These are phyloP conservation scores for Plemyria rubiginata DNA, from an alignment of 2,888 invertebrate species.

Conservation along the genomic window DNA sequence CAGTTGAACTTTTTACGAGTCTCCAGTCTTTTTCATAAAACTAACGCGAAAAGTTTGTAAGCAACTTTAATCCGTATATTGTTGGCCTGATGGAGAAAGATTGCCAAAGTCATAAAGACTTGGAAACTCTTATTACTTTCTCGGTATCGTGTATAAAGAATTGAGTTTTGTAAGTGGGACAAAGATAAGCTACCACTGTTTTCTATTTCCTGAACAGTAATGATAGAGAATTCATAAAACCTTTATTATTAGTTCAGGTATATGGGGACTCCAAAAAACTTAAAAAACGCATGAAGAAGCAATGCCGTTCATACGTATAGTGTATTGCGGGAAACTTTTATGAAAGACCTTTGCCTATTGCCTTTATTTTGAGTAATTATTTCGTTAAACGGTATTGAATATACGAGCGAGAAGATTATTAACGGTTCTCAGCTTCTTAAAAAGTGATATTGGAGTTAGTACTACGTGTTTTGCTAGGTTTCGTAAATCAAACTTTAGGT, in stretches of 20 bases:
- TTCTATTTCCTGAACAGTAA: background rate
- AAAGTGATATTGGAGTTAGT: no score
- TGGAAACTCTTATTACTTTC: constrained; percentile 23
- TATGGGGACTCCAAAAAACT: background rate
- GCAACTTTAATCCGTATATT: constrained; percentile 13
- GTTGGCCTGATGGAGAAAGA: constrained; percentile 10
- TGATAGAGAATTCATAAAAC: background rate
- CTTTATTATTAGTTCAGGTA: background rate
- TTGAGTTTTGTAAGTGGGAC: constrained; percentile 26
- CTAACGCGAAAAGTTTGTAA: background rate
- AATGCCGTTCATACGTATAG: background rate
- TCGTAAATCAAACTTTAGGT: no score
- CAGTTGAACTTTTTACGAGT: no score
- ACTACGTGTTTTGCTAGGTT: no score
- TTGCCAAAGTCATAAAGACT: constrained; percentile 20
- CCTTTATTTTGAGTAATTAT: no score
- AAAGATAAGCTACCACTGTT: constrained; percentile 10
- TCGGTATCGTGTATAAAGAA: constrained; percentile 18
- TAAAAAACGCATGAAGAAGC: background rate
- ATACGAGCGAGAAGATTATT: no score
- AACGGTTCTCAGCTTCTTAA: no score
- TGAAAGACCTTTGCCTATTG: background rate
- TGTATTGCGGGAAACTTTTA: background rate
- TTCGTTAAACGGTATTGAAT: no score
- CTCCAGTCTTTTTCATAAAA: background rate